A percentile compares a stretch with the other conserved stretches of the same genome.
phyloP scores from a whole-genome alignment of 2,113 vertebrate genomes.

The Pygoscelis antarcticus region DNA sequence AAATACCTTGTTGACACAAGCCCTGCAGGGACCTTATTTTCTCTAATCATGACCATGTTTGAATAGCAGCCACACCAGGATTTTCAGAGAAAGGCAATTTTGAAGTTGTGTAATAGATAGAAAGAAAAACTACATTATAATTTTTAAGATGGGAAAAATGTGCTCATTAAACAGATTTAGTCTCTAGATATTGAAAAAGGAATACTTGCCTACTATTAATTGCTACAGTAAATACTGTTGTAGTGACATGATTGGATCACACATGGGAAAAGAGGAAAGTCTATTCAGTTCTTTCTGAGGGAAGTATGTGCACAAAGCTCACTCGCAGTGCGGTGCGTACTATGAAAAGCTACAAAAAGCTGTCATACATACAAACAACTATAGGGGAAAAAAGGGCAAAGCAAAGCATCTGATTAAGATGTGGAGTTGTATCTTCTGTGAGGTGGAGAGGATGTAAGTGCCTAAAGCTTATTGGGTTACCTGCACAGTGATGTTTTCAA shows the following conservation, averaged over 20 bases:
- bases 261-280: not conserved
- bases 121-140: not conserved
- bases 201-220: not conserved
- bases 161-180: not conserved
- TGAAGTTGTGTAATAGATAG: not conserved
- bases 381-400: not conserved
- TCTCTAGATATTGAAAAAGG: not conserved
- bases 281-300: not conserved
- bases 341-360: not conserved
- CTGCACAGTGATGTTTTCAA: not conserved
- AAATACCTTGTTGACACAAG: not conserved
- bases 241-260: not conserved
- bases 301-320: not conserved
- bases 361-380: not conserved
- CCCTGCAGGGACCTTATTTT: not conserved
- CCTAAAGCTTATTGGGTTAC: not conserved
- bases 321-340: fast-evolving
- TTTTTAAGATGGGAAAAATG: not conserved
- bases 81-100: not conserved
- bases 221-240: not conserved
- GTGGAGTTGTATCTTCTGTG: not conserved
- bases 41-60: not conserved
- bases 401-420: not conserved
- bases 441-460: not conserved
- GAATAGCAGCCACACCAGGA: not conserved